A percentile compares a stretch with the other conserved stretches of the same genome.
These are phyloP conservation scores for Cyrtorhinus lividipennis DNA, from an alignment of 1,140 invertebrate species.

Conservation along the genomic window DNA sequence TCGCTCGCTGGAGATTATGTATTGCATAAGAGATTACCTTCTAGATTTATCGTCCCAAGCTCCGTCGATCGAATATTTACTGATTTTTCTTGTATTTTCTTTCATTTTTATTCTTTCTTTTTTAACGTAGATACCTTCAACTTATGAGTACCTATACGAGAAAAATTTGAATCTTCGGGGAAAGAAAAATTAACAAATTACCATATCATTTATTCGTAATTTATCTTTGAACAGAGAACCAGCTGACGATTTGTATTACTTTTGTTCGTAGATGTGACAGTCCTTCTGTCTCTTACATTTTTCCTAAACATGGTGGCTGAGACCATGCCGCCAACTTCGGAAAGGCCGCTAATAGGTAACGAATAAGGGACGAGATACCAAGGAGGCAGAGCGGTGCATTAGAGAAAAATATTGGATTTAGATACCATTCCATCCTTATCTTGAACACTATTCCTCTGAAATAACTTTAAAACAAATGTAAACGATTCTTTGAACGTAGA, in stretches of 20 bases:
- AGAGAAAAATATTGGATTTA: conserved; percentile 11
- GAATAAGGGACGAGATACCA: conserved; percentile 14
- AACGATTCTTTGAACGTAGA: too few relatives aligned
- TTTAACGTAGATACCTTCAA: too few relatives aligned
- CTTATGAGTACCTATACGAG: too few relatives aligned
- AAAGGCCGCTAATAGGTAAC: conserved; percentile 51
- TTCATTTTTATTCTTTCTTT: too few relatives aligned
- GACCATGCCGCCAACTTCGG: conserved; percentile 49
- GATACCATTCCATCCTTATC: not conserved
- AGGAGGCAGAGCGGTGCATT: conserved; percentile 22
- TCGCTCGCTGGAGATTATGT: too few relatives aligned
- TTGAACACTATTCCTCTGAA: not conserved
- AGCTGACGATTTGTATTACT: conserved; percentile 18
- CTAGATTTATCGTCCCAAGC: too few relatives aligned
- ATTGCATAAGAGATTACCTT: too few relatives aligned
- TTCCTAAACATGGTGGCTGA: conserved; percentile 52
- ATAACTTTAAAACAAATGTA: not conserved
- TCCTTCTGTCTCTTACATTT: conserved; percentile 54
- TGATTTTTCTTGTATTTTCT: too few relatives aligned
- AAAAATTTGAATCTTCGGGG: too few relatives aligned
- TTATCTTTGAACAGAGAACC: not conserved
- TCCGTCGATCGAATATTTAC: too few relatives aligned
- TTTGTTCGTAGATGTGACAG: conserved; percentile 45
- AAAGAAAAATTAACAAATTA: too few relatives aligned
- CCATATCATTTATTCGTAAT: not conserved